These are phyloP conservation scores for Paralichthys olivaceus DNA, from an alignment of 2,113 vertebrate genomes.

Conservation along the genomic window DNA sequence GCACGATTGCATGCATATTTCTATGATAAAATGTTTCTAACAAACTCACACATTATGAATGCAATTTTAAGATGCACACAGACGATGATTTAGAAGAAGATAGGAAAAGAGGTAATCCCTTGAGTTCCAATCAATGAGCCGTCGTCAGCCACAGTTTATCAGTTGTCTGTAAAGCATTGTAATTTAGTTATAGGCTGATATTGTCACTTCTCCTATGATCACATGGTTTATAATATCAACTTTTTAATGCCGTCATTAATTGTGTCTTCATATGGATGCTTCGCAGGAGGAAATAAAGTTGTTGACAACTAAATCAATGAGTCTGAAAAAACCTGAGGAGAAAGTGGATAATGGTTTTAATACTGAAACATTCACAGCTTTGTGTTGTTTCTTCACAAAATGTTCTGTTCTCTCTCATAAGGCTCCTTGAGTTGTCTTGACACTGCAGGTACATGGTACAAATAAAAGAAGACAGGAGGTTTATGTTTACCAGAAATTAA, in stretches of 20 bases:
- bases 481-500: conserved; percentile 24
- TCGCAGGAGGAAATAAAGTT: background rate
- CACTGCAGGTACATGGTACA: background rate
- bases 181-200: too few species aligned
- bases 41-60: too few species aligned
- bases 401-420: background rate
- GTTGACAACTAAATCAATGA: background rate
- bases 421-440: conserved; percentile 9
- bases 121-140: too few species aligned
- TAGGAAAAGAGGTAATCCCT: too few species aligned
- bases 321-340: background rate
- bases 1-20: too few species aligned
- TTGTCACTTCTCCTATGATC: too few species aligned
- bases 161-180: too few species aligned
- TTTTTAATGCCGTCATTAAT: background rate
- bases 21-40: too few species aligned
- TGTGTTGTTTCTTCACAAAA: background rate
- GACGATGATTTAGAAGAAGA: too few species aligned
- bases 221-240: too few species aligned
- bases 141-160: too few species aligned
- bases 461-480: conserved; percentile 2
- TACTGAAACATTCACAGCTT: background rate
- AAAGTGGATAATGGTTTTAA: background rate
- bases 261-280: background rate
- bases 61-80: too few species aligned